Base-by-base conservation (phyloP, 2,888 invertebrate species). In the Bruchidius siliquastri region DNA sequence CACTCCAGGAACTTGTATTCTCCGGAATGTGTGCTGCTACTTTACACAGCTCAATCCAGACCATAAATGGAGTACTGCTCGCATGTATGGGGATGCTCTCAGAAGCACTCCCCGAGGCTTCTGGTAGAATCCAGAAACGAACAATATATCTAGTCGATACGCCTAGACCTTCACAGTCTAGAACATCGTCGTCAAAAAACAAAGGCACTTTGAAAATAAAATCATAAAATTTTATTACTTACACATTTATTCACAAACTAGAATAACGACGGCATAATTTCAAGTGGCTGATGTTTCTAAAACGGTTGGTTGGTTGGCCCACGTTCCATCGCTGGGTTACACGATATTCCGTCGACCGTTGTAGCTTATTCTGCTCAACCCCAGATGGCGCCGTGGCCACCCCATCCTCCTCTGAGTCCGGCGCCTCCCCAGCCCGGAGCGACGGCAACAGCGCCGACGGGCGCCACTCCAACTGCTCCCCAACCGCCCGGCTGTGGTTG, bases 301-400 rank as follows among this genome's bases (percentile, higher is more conserved):
- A 49, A n/a, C 21, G 49, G 18, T 69, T 69, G 69, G 69, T 22
- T 69, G 49, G 18, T 69, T 69, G 69, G 69, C 21, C 67, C 22
- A 21, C 66, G 6, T 26, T 69, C 26, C 49, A 13, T 71, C 71
- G 73, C 68, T 73, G 73, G 73, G 73, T 73, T 73, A 73, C 71
- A 73, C 73, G 71, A 69, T 68, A 30, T 67, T 72, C 68, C 67
- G 66, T 67, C 67, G 32, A 71, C 71, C 69, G 30, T 71, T 32
- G 49, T 13, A 49, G 26, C n/a, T 30, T 8, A 30, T 26, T 26
- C 49, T 49, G 3, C 49, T 49, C 71, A 75, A 73, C 77, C 74
- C 75, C 79, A 79, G 22, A 77, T 74, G 73, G 75, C 71, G n/a
- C 71, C 76, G 67, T 74, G 75, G 49, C 73, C 71, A 68, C 73